Base-by-base conservation (phyloP, 2,113 vertebrate species). In the Actinemys pallida region DNA sequence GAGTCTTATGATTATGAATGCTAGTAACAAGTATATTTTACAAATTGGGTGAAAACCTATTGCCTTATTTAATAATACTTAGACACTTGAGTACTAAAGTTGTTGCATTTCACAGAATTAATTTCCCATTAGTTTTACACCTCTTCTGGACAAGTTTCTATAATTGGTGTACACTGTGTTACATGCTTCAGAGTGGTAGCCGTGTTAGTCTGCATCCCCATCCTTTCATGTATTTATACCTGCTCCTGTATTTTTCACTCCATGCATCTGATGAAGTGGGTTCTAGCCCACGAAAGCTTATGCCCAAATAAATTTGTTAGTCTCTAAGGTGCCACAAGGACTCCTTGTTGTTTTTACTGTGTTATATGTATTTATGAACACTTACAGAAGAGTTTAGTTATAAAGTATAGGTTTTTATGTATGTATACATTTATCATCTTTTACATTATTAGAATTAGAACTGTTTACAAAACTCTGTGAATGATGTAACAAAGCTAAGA, bases 1-100 rank as follows among this genome's bases (percentile, higher is more conserved):
- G 79, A 91, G 57, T 50, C 93, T 80, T 95, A 83, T 84, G 27
- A 42, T 93, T 90, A 91, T 86, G 7, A 90, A 3, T 78, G 90
- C 19, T 76, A 53, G 24, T 86, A 86, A 52, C 9, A 96, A 90
- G 75, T 75, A 39, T 4, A 17, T 92, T 90, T 90, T 88, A 81
- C 57, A 79, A 45, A 65, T 88, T 20, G 45, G 6, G 4, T 92
- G 82, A 89, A 94, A 96, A 39, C 39, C 12, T 75, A 20, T 93
- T 92, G 62, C 47, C 89, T 95, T 93, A 91, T 88, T 42, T 86
- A 88, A 19, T 0, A 0, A 10, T 84, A 35, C 16, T 75, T 84
- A 17, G 25, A 90, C 49, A 72, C 12, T 56, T 84, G 3, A 52
- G 2, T 59, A 19, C 45, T 69, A 19, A 93, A 88, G 27, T 93